phyloP scores from a whole-genome alignment of 1,140 invertebrate genomes.

The Zaprionus taronus region DNA sequence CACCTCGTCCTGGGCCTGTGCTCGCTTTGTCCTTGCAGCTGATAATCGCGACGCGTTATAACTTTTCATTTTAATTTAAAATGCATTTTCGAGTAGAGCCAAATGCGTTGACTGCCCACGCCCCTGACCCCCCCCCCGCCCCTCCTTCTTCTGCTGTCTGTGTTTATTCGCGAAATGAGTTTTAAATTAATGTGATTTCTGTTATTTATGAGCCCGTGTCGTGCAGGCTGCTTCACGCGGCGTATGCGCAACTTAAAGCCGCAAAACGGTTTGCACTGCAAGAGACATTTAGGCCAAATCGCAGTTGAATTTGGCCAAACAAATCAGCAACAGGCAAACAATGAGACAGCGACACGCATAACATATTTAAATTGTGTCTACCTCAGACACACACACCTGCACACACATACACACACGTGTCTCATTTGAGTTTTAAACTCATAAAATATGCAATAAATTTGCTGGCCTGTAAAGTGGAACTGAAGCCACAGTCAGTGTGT shows the following conservation, averaged over 20 bases:
- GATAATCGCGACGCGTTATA: conserved; percentile 71
- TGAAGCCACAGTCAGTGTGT: conserved; percentile 16
- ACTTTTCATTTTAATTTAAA: conserved; percentile 83
- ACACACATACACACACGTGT: neutral
- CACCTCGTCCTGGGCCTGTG: conserved; percentile 30
- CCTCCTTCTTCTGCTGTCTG: conserved; percentile 22
- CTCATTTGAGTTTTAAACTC: conserved; percentile 42
- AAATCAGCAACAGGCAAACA: conserved; percentile 64
- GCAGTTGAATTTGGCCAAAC: conserved; percentile 59
- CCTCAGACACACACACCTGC: conserved; percentile 10
- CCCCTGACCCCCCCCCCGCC: neutral
- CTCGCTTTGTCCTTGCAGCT: conserved; percentile 51
- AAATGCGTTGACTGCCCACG: conserved; percentile 14
- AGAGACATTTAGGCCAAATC: conserved; percentile 32
- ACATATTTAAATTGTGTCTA: conserved; percentile 36
- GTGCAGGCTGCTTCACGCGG: conserved; percentile 15
- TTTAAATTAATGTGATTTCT: conserved; percentile 83
- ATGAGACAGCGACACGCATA: conserved; percentile 6
- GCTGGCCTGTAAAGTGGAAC: conserved; percentile 59
- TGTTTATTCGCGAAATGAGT: conserved; percentile 76
- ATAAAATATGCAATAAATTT: conserved; percentile 82
- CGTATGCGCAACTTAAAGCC: conserved; percentile 61
- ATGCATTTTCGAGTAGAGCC: conserved; percentile 67
- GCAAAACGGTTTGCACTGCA: conserved; percentile 29
- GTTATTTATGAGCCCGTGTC: conserved; percentile 71